Evolutionary conservation across 1,140 invertebrate species (phyloP).

Genomic region (Panagrolaimus sp.): DNA sequence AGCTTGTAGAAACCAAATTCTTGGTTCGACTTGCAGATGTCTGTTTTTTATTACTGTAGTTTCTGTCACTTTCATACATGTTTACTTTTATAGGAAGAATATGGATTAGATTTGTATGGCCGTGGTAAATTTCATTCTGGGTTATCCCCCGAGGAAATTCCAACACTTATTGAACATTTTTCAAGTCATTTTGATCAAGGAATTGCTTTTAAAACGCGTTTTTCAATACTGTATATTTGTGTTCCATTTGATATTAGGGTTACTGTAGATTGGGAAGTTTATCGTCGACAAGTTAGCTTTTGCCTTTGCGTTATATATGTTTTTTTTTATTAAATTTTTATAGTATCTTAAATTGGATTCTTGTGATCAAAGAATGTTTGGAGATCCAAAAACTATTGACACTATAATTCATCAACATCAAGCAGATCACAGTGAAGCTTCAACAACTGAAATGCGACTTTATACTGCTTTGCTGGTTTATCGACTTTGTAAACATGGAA

Average conservation of each 20-base stretch:
- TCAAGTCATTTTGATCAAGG: not conserved
- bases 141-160: not conserved
- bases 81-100: not conserved
- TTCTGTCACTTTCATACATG: too few relatives aligned
- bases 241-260: conserved; percentile 13
- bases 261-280: conserved; percentile 6
- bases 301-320: not conserved
- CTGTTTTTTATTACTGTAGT: too few relatives aligned
- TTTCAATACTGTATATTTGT: conserved; percentile 1
- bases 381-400: not conserved
- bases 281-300: not conserved
- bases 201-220: not conserved
- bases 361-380: conserved; percentile 7
- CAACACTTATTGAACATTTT: not conserved
- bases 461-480: conserved; percentile 9
- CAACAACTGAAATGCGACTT: conserved; percentile 14
- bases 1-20: not conserved
- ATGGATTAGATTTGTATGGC: not conserved
- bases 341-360: conserved; percentile 8
- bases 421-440: not conserved
- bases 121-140: conserved; percentile 13
- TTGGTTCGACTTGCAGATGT: not conserved
- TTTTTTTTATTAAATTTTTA: not conserved
- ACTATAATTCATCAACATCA: not conserved
- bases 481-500: conserved; percentile 13